These are phyloP conservation scores for Botrylloides violaceus DNA, from an alignment of 23 tunicate species.

Conservation along the genomic window DNA sequence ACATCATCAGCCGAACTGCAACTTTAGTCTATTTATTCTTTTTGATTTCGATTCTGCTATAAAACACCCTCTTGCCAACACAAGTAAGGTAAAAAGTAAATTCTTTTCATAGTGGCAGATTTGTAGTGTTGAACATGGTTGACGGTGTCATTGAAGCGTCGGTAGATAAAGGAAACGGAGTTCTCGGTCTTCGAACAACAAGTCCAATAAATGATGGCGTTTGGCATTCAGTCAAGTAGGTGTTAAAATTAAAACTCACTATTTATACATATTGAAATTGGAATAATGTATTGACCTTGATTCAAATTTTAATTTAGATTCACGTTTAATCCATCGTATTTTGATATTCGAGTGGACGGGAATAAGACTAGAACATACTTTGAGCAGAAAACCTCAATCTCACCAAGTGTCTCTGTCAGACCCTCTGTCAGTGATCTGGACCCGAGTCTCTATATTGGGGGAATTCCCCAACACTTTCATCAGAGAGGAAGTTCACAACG, in stretches of 20 bases:
- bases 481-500: slow-evolving; percentile 1
- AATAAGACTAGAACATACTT: slow-evolving; percentile 40
- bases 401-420: neutral
- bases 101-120: slow-evolving; percentile 59
- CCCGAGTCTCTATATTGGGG: slow-evolving; percentile 58
- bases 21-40: too few species aligned
- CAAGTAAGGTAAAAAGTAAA: too few species aligned
- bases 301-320: slow-evolving; percentile 40
- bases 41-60: too few species aligned
- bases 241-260: too few species aligned
- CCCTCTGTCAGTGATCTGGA: slow-evolving; percentile 24
- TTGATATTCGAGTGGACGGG: slow-evolving; percentile 67
- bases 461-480: slow-evolving; percentile 18
- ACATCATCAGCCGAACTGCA: too few species aligned
- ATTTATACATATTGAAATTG: neutral
- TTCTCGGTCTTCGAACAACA: slow-evolving; percentile 54
- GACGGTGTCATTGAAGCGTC: slow-evolving; percentile 62
- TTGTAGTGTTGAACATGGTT: slow-evolving; percentile 56
- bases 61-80: too few species aligned
- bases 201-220: slow-evolving; percentile 44
- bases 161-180: slow-evolving; percentile 48
- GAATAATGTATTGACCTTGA: neutral
- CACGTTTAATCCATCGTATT: slow-evolving; percentile 27
- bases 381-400: slow-evolving; percentile 2
- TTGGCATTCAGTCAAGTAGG: slow-evolving; percentile 69